Percentiles rank a stretch among this genome's conserved stretches.
Conservation (phyloP, 2,113 vertebrate species). For the Podarcis muralis region DNA sequence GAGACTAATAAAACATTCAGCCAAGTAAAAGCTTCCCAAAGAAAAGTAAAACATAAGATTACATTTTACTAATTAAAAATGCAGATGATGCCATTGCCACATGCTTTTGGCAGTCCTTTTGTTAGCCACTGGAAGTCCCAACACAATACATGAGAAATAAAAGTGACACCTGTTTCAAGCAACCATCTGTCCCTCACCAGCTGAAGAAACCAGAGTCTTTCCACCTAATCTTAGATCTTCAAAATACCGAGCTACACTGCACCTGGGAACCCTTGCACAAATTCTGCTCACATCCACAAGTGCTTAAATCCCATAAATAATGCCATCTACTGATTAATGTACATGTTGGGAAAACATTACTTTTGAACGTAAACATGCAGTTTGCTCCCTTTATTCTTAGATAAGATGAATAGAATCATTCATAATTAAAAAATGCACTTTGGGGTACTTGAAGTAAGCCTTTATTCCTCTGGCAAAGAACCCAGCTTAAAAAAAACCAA, state of each 20-base stretch:
- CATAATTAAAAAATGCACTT: conserved; percentile 19
- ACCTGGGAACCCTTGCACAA: conserved; percentile 60
- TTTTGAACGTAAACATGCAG: conserved; percentile 7
- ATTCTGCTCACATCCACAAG: conserved; percentile 16
- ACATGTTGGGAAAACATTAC: conserved; percentile 24
- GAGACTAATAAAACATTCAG: conserved; percentile 29
- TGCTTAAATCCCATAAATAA: conserved; percentile 33
- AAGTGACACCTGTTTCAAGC: conserved; percentile 81
- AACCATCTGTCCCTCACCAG: conserved; percentile 77
- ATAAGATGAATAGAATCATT: conserved; percentile 37
- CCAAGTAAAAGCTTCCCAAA: conserved; percentile 38
- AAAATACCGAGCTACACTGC: conserved; percentile 60
- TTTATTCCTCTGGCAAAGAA: background rate
- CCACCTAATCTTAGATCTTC: conserved; percentile 58
- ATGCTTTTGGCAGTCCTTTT: conserved; percentile 74
- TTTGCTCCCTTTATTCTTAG: conserved; percentile 44
- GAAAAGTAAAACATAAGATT: conserved; percentile 67
- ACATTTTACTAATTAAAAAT: conserved; percentile 64
- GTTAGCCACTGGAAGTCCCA: conserved; percentile 74
- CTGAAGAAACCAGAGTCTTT: conserved; percentile 49
- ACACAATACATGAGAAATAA: conserved; percentile 72
- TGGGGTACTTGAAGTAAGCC: conserved; percentile 6
- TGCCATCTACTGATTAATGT: conserved; percentile 17
- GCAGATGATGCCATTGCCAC: conserved; percentile 72
- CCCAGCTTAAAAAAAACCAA: conserved; percentile 21